These are phyloP conservation scores for Triplophysa yarkandensis DNA, from an alignment of 2,797 vertebrate genomes.

Conservation along the genomic window DNA sequence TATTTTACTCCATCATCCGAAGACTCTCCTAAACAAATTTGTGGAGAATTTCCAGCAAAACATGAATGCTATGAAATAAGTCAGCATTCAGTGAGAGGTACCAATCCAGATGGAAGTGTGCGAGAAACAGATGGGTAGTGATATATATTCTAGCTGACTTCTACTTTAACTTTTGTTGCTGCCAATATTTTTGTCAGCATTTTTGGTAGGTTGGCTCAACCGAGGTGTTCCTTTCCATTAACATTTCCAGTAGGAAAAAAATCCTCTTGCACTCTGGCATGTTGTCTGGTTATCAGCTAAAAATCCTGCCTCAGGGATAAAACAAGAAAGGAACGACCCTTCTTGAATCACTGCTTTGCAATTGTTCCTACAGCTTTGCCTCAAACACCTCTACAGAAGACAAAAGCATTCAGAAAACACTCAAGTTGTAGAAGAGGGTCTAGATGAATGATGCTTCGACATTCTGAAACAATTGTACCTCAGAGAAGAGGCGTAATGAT, in stretches of 20 bases:
- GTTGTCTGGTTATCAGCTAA: conserved; percentile 20
- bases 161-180: conserved; percentile 27
- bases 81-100: background rate
- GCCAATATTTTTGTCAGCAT: conserved; percentile 29
- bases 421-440: background rate
- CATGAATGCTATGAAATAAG: no score
- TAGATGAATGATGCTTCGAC: background rate
- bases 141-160: conserved; percentile 30
- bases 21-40: background rate
- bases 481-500: background rate
- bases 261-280: conserved; percentile 17
- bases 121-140: conserved; percentile 19
- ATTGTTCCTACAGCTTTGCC: conserved; percentile 11
- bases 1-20: background rate
- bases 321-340: conserved; percentile 15
- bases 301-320: background rate
- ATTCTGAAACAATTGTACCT: background rate
- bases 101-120: background rate
- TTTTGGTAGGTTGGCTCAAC: conserved; percentile 11
- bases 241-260: conserved; percentile 28
- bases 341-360: conserved; percentile 2
- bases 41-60: background rate
- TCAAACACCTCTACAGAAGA: background rate
- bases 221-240: conserved; percentile 9
- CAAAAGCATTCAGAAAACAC: conserved; percentile 2